Evolutionary conservation across 2,888 invertebrate species (phyloP).

Genomic region (Drosophila affinis): DNA sequence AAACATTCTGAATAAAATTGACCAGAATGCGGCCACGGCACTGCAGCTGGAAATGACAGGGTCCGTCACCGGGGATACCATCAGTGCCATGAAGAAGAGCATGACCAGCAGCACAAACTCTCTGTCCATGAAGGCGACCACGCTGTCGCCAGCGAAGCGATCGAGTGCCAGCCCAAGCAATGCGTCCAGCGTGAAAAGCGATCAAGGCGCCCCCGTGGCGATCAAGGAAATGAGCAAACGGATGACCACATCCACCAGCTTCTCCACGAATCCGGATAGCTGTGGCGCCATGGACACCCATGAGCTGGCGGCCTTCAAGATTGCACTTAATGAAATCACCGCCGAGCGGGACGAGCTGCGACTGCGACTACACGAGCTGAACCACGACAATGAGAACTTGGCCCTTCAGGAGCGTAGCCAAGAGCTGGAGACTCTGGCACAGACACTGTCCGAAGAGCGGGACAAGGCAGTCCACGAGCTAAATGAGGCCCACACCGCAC

Average conservation of each 20-base stretch:
- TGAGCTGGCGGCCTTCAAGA: conserved; percentile 80
- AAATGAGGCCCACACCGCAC: conserved; percentile 59
- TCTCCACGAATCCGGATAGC: conserved; percentile 39
- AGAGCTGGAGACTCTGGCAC: conserved; percentile 71
- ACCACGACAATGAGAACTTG: conserved; percentile 74
- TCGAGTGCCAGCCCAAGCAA: conserved; percentile 44
- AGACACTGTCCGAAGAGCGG: conserved; percentile 69
- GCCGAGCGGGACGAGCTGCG: conserved; percentile 80
- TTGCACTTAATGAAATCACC: conserved; percentile 78
- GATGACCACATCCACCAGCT: conserved; percentile 55
- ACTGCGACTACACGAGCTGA: conserved; percentile 63
- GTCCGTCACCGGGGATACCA: conserved; percentile 6
- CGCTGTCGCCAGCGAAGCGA: conserved; percentile 64
- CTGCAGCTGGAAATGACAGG: conserved; percentile 80
- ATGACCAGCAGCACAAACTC: conserved; percentile 73
- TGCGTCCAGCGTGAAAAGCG: conserved; percentile 59
- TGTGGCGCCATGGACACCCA: conserved; percentile 48
- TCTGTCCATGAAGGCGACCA: conserved; percentile 62
- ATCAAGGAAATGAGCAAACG: conserved; percentile 54
- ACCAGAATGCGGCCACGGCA: conserved; percentile 89
- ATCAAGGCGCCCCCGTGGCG: conserved; percentile 40
- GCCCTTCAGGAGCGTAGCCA: conserved; percentile 60
- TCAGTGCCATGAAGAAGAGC: conserved; percentile 58
- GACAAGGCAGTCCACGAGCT: conserved; percentile 70
- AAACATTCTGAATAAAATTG: conserved; percentile 89